These are phyloP conservation scores for Himalopsyche japonica DNA, from an alignment of 2,888 invertebrate species.

Conservation along the genomic window DNA sequence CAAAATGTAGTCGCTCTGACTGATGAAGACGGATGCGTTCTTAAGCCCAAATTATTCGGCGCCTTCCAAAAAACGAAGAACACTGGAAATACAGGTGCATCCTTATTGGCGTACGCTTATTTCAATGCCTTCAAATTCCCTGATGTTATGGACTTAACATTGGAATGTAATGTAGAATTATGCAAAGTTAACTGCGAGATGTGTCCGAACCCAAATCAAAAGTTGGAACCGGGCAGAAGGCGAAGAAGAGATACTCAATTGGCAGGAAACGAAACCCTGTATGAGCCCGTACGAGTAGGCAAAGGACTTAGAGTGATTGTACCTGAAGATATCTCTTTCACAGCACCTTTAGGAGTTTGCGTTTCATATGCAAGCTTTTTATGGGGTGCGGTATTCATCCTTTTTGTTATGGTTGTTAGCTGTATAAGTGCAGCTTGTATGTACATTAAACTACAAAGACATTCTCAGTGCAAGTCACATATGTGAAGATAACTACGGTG, in stretches of 20 bases:
- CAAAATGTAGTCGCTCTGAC: slow-evolving; percentile 70
- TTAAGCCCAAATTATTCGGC: slow-evolving; percentile 79
- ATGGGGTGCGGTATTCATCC: slow-evolving; percentile 62
- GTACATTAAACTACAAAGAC: slow-evolving; percentile 55
- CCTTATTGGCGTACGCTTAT: slow-evolving; percentile 76
- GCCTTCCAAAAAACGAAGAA: slow-evolving; percentile 80
- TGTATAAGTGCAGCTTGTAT: slow-evolving; percentile 58
- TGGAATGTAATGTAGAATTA: slow-evolving; percentile 81
- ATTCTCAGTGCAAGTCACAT: slow-evolving; percentile 34
- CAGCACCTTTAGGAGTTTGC: slow-evolving; percentile 59
- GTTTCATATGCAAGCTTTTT: slow-evolving; percentile 67
- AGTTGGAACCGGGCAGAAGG: slow-evolving; percentile 56
- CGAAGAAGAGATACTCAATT: slow-evolving; percentile 55
- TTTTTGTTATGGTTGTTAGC: slow-evolving; percentile 64
- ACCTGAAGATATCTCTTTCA: slow-evolving; percentile 65
- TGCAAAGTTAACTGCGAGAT: slow-evolving; percentile 79
- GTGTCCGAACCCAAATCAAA: slow-evolving; percentile 68
- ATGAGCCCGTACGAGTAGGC: slow-evolving; percentile 66
- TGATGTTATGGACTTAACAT: slow-evolving; percentile 79
- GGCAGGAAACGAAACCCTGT: slow-evolving; percentile 56
- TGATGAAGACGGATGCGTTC: slow-evolving; percentile 75
- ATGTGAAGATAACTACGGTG: slow-evolving; percentile 29
- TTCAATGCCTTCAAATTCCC: slow-evolving; percentile 85
- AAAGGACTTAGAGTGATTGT: slow-evolving; percentile 70
- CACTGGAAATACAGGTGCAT: slow-evolving; percentile 72